Evolutionary conservation across 2,113 vertebrate species (phyloP).

Genomic region (Eulemur rufifrons): DNA sequence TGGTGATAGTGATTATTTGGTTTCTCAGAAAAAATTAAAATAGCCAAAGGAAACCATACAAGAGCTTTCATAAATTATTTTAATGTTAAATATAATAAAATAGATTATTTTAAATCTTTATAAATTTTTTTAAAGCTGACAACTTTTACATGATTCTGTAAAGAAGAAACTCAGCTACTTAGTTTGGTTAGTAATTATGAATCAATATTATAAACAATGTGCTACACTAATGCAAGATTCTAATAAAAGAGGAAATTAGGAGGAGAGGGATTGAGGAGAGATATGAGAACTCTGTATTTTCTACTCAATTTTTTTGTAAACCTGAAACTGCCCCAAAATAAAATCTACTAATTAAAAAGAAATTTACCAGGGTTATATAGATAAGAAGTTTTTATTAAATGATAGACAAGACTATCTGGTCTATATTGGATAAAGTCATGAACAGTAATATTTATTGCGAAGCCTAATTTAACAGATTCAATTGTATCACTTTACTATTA

Average conservation of each 20-base stretch:
- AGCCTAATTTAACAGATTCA: slow-evolving; percentile 39
- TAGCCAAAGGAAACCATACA: neutral
- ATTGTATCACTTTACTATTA: slow-evolving; percentile 71
- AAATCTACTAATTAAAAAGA: neutral
- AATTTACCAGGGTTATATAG: neutral
- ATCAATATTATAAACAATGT: neutral
- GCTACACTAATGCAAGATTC: neutral
- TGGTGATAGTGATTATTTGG: neutral
- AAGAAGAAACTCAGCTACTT: neutral
- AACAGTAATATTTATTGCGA: slow-evolving; percentile 42
- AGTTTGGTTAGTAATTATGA: neutral
- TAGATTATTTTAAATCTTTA: neutral
- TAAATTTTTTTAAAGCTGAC: neutral
- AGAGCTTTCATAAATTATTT: neutral
- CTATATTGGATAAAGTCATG: slow-evolving; percentile 43
- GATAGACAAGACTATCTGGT: neutral
- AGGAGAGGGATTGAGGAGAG: neutral
- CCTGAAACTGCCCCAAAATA: neutral
- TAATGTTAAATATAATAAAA: neutral
- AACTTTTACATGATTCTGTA: neutral
- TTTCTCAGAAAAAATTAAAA: neutral
- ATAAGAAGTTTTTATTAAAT: neutral
- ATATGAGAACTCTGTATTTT: neutral
- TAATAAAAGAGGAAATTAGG: neutral
- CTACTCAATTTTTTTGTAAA: neutral